Conservation (phyloP, 2,888 invertebrate genomes). For the Galeruca laticollis region DNA sequence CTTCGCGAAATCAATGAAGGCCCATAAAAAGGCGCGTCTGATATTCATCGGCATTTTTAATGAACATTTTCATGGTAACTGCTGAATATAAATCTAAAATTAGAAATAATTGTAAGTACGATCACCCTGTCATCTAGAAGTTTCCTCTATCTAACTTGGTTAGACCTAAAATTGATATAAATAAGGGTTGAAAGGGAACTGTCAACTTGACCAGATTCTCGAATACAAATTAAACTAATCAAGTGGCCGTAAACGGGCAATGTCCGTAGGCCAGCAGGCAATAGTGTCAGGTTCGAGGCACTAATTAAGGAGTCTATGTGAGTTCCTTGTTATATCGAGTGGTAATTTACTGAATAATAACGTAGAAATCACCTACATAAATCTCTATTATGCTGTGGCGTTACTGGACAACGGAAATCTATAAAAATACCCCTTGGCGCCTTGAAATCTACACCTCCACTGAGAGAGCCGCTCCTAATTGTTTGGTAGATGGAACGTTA, state of each 20-base stretch:
- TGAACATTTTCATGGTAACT: too few species aligned
- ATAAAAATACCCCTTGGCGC: slow-evolving; percentile 60
- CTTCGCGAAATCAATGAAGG: too few species aligned
- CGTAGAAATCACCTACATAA: slow-evolving; percentile 66
- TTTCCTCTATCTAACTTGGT: not conserved
- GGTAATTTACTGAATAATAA: slow-evolving; percentile 67
- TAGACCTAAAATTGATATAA: slow-evolving; percentile 3
- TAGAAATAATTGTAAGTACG: not conserved
- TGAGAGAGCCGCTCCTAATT: slow-evolving; percentile 19
- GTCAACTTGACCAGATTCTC: slow-evolving; percentile 53
- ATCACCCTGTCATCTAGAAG: not conserved
- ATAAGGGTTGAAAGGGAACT: slow-evolving; percentile 36
- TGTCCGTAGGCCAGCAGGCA: slow-evolving; percentile 54
- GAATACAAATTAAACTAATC: slow-evolving; percentile 66
- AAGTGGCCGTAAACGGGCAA: slow-evolving; percentile 64
- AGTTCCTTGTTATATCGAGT: slow-evolving; percentile 60
- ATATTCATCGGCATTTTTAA: too few species aligned
- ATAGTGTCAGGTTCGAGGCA: slow-evolving; percentile 62
- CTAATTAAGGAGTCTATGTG: slow-evolving; percentile 63
- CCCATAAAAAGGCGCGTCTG: too few species aligned
- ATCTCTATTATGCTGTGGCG: slow-evolving; percentile 65
- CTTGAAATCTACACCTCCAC: slow-evolving; percentile 58
- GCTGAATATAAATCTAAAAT: too few species aligned
- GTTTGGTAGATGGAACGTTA: not conserved
- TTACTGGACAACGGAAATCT: slow-evolving; percentile 59